Conservation (phyloP, 1,140 invertebrate species). For the Ptiloglossa arizonensis region DNA sequence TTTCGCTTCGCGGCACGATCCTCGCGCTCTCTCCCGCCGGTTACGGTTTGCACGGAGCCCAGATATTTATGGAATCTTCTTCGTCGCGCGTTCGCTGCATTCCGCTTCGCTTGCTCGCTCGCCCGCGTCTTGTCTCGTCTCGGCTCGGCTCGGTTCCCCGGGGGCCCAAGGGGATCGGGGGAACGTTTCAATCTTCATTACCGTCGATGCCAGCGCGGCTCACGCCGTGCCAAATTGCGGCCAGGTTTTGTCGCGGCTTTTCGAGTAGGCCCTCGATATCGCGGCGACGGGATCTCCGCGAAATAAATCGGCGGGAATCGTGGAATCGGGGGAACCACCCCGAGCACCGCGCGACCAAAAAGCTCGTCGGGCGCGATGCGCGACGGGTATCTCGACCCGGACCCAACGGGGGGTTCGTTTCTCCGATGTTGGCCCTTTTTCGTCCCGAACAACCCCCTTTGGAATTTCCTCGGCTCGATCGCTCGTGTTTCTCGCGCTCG, state of each 20-base stretch:
- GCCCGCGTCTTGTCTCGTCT: constrained; percentile 32
- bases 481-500: too few relatives aligned
- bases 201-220: constrained; percentile 52
- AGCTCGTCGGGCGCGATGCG: too few relatives aligned
- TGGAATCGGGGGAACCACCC: too few relatives aligned
- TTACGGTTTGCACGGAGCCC: too few relatives aligned
- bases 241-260: constrained; percentile 46
- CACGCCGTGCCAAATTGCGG: constrained; percentile 57
- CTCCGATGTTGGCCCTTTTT: too few relatives aligned
- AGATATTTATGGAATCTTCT: constrained; percentile 75
- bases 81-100: constrained; percentile 65
- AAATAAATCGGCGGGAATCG: constrained; percentile 27
- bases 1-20: constrained; percentile 37
- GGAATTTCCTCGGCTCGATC: too few relatives aligned
- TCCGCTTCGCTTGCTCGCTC: constrained; percentile 56
- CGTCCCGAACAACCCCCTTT: too few relatives aligned
- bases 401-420: too few relatives aligned
- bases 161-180: constrained; percentile 33
- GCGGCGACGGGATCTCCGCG: constrained; percentile 17
- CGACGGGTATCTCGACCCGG: too few relatives aligned
- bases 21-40: not conserved
- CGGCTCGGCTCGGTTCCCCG: constrained; percentile 17
- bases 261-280: constrained; percentile 37
- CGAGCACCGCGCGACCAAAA: too few relatives aligned
- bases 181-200: constrained; percentile 73